A percentile compares a stretch with the other conserved stretches of the same genome.
These are phyloP conservation scores for Bombyx huttoni DNA, from an alignment of 2,888 invertebrate genomes.

Conservation along the genomic window DNA sequence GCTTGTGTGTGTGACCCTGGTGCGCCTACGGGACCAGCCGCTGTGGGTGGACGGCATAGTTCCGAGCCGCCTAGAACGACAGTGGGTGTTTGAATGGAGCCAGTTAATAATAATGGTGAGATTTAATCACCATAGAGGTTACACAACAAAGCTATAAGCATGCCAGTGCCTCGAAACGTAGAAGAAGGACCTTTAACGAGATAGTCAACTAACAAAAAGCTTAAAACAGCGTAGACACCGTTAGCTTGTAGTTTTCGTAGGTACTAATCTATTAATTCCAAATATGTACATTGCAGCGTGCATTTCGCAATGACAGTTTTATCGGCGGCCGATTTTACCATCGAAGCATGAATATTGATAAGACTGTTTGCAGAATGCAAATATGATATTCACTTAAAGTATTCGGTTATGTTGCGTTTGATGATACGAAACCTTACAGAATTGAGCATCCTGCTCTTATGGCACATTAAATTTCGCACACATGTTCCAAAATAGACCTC, in stretches of 20 bases:
- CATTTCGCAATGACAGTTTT: slow-evolving; percentile 12
- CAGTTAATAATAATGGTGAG: slow-evolving; percentile 72
- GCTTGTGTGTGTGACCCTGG: slow-evolving; percentile 65
- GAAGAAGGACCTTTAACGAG: slow-evolving; percentile 44
- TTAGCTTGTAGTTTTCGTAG: slow-evolving; percentile 39
- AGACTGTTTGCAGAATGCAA: slow-evolving; percentile 1
- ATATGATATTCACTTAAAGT: not conserved
- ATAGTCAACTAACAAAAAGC: slow-evolving; percentile 47
- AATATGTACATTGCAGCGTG: slow-evolving; percentile 12
- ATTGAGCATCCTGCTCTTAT: slow-evolving; percentile 31
- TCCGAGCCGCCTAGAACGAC: slow-evolving; percentile 62
- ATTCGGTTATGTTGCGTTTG: not conserved
- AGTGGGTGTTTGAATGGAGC: slow-evolving; percentile 72
- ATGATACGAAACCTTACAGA: slow-evolving; percentile 30
- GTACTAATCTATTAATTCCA: slow-evolving; percentile 46
- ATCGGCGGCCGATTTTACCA: slow-evolving; percentile 9
- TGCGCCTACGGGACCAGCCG: slow-evolving; percentile 68
- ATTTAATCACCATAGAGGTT: slow-evolving; percentile 71
- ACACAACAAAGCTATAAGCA: slow-evolving; percentile 64
- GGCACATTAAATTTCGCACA: slow-evolving; percentile 48
- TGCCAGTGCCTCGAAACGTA: slow-evolving; percentile 50
- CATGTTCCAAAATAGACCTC: slow-evolving; percentile 51
- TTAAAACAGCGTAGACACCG: slow-evolving; percentile 33
- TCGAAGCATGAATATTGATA: slow-evolving; percentile 2
- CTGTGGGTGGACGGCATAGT: slow-evolving; percentile 71